Evolutionary conservation across 1,140 invertebrate genomes (phyloP), one percentile per base, ranked within the genome.

Genomic region (Asbolus verrucosus): DNA sequence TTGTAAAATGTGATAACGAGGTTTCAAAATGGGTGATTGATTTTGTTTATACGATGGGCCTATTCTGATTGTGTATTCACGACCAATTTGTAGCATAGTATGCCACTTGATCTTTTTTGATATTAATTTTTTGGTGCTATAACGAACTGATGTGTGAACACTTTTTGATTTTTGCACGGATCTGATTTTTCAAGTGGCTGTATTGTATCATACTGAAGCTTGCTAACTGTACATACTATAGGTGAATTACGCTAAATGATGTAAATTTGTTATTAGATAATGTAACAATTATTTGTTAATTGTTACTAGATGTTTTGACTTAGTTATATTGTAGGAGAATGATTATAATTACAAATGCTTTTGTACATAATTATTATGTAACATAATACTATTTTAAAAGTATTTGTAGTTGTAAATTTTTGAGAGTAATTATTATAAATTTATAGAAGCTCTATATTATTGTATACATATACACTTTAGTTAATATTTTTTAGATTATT

Each of bases 401-500:
- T 67, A 60, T 38, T 59, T 61, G 50, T 68, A 61, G 38, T 60
- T 68, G 54, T 38, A 54, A 38, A 66, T 54, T 30, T 67, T 62
- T 27, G 30, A 59, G 46, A 61, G 66, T 60, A 61, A 59, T 41
- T 33, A 46, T 31, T 33, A 46, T 31, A 61, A 68, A 60, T 68
- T 68, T 68, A 68, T 68, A 68, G 66, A 67, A 38, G 14, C 31
- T 41, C 39, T 41, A 63, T 39, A 41, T 41, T 63, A 63, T 63
- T 38, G 31, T 67, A 67, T 67, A 67, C 27, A 68, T 68, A 68
- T 36, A 60, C 46, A 38, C 31, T 68, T 63, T 68, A 68, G 54
- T 68, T 68, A 21, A 60, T 60, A 60, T 59, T 68, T 63, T 68
- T 68, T 60, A 68, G 66, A 60, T 68, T 68, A 68, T 68, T 68